Base-by-base conservation (phyloP, 1,140 invertebrate genomes). In the Aphelenchoides avenae region DNA sequence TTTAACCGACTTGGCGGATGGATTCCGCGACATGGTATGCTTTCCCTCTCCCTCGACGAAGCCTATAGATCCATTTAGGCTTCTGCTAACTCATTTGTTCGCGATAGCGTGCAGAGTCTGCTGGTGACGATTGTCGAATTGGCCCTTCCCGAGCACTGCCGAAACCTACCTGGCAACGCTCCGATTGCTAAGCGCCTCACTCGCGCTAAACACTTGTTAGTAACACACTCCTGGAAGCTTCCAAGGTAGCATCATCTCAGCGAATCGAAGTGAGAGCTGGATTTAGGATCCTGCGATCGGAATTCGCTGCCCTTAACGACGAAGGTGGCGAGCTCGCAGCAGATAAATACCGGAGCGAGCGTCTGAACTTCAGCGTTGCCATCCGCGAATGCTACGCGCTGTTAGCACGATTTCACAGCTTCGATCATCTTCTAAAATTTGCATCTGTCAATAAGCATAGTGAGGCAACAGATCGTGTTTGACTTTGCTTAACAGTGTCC, bases 121-220 rank as follows among this genome's bases (percentile, higher is more conserved):
- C 59, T 47, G 5, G 63, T 62, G 4, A 66, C 61, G 1, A 58
- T 62, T 39, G 24, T 59, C 24, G 60, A 62, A 52, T 30, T 62
- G 15, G 20, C 48, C 20, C 42, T 62, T 20, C 31, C 60, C 2
- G 39, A 58, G 9, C 57, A 54, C 18, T 64, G 48, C 11, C 57
- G 60, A 43, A 62, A 62, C 27, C 20, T 68, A 7, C 9, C 50
- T 1, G 11, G 31, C 5, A 26, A 58, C 27, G 62, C 61, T 22
- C n/a, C 22, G 20, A 62, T 61, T 57, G 39, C 51, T n/a, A 62
- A 62, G 18, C 2, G 58, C 20, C 20, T 44, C 13, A 53, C 9
- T n/a, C 24, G 60, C 3, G 60, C 60, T 26, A 47, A 62, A 46
- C 15, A 52, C 3, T 29, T 66, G 9, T 13, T 66, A 9, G 11